Percentiles rank a stretch among this genome's conserved stretches.
These are phyloP conservation scores for Mycalesis mineus DNA, from an alignment of 2,888 invertebrate species.

Conservation along the genomic window DNA sequence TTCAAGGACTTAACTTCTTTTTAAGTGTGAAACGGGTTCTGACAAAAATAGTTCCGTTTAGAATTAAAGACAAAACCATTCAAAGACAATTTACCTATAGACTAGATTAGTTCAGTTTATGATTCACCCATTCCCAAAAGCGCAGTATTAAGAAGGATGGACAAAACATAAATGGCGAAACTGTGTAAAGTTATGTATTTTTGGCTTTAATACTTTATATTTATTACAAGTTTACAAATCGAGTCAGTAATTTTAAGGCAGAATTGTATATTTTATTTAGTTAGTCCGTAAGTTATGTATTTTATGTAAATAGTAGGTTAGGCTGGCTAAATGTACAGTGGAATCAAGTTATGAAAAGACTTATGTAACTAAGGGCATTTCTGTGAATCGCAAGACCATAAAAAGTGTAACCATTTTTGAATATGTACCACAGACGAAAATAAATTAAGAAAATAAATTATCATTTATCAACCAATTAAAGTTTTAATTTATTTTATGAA, in stretches of 20 bases:
- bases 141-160: conserved; percentile 51
- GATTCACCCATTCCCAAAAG: conserved; percentile 50
- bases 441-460: no score
- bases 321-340: conserved; percentile 17
- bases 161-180: conserved; percentile 33
- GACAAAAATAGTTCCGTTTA: no score
- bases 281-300: conserved; percentile 28
- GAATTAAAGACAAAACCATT: neutral
- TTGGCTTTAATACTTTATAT: conserved; percentile 64
- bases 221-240: conserved; percentile 51
- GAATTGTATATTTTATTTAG: conserved; percentile 44
- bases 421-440: neutral
- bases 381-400: conserved; percentile 1
- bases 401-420: neutral
- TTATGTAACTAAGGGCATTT: conserved; percentile 10
- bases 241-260: conserved; percentile 72
- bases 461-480: no score
- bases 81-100: conserved; percentile 12
- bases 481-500: no score
- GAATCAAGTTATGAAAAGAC: conserved; percentile 14
- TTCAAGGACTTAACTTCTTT: no score
- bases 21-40: no score
- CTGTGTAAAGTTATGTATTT: conserved; percentile 44
- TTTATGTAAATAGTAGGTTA: conserved; percentile 36
- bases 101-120: conserved; percentile 1